These are phyloP conservation scores for Urocitellus parryii DNA, from an alignment of 2,113 vertebrate species.

Conservation along the genomic window DNA sequence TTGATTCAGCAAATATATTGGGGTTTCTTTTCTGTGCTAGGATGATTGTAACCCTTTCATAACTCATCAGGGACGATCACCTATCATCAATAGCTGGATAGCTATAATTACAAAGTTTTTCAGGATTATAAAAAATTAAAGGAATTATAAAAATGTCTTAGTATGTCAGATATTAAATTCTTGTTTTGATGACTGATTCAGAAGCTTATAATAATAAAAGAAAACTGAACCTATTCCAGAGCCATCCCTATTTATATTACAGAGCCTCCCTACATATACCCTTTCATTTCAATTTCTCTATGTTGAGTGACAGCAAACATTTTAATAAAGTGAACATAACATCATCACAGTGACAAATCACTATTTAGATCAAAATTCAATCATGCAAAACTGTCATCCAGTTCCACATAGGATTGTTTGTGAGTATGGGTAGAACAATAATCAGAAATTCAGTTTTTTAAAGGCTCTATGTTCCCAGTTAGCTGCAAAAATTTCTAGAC, in stretches of 20 bases:
- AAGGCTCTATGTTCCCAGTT: background rate
- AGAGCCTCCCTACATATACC: background rate
- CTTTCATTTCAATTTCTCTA: background rate
- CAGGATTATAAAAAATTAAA: background rate
- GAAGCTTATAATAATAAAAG: background rate
- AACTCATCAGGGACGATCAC: background rate
- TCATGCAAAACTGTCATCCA: background rate
- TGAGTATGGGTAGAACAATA: background rate
- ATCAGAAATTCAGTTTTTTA: background rate
- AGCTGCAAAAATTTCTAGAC: background rate
- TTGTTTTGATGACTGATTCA: background rate
- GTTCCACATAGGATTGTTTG: background rate
- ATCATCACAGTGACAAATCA: background rate
- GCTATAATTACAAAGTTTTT: background rate
- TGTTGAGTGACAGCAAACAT: background rate
- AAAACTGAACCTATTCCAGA: background rate
- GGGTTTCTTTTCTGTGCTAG: background rate
- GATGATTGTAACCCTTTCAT: background rate
- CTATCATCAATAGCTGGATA: background rate
- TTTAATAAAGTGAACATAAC: background rate
- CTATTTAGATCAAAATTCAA: background rate
- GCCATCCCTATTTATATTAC: background rate
- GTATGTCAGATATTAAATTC: background rate
- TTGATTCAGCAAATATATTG: background rate
- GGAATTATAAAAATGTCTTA: background rate